These are phyloP conservation scores for Leguminivora glycinivorella DNA, from an alignment of 1,140 invertebrate genomes.

Conservation along the genomic window DNA sequence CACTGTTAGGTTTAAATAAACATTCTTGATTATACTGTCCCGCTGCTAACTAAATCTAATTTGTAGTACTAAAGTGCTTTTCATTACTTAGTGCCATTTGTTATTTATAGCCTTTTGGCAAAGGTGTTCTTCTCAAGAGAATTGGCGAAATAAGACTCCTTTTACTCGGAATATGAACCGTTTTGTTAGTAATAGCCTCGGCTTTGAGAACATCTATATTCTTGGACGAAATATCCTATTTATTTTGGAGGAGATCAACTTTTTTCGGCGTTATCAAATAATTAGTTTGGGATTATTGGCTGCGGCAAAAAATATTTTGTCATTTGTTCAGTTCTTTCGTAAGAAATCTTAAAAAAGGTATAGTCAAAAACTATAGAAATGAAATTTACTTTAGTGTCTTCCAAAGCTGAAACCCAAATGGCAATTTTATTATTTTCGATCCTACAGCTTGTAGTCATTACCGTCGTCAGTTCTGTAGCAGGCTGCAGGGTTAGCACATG, in stretches of 20 bases:
- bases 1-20: slow-evolving; percentile 1
- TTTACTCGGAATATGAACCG: neutral
- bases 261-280: neutral
- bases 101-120: neutral
- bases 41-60: neutral
- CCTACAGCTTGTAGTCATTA: no score
- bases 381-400: no score
- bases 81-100: neutral
- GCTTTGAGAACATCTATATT: no score
- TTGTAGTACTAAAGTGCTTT: neutral
- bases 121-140: neutral
- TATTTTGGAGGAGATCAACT: neutral
- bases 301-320: neutral
- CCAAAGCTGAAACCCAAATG: no score
- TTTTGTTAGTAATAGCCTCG: neutral
- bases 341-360: no score
- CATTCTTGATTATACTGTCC: neutral
- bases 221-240: no score
- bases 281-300: neutral
- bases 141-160: neutral
- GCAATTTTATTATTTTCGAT: no score
- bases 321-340: no score
- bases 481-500: no score
- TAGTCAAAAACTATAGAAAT: no score
- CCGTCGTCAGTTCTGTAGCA: no score